Conservation (phyloP, 1,140 invertebrate species). For the Sitobion miscanthi region DNA sequence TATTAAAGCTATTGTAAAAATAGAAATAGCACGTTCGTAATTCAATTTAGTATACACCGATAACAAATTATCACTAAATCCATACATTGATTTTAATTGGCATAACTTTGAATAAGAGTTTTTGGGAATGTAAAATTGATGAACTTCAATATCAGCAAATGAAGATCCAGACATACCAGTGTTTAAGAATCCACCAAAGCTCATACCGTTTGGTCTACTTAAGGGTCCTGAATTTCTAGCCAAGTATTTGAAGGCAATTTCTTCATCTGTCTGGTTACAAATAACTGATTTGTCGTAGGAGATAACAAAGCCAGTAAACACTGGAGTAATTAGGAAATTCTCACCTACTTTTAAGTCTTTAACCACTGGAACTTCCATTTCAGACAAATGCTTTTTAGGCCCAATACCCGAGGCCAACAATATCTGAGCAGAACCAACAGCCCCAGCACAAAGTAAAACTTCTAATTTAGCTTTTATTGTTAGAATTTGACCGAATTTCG, state of each 20-base stretch:
- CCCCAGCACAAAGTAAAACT: slow-evolving; percentile 73
- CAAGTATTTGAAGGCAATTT: slow-evolving; percentile 56
- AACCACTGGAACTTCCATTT: slow-evolving; percentile 43
- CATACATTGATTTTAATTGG: not conserved
- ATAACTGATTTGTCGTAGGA: slow-evolving; percentile 61
- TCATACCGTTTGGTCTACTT: slow-evolving; percentile 33
- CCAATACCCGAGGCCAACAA: slow-evolving; percentile 74
- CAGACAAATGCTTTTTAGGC: slow-evolving; percentile 57
- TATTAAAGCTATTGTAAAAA: slow-evolving; percentile 31
- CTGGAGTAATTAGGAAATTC: slow-evolving; percentile 36
- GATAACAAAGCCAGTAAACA: slow-evolving; percentile 61
- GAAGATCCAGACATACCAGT: not conserved
- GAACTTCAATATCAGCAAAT: not conserved
- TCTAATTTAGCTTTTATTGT: slow-evolving; percentile 7
- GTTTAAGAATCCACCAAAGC: slow-evolving; percentile 24
- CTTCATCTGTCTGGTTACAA: not conserved
- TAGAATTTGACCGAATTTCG: slow-evolving; percentile 63
- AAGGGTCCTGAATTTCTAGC: slow-evolving; percentile 42
- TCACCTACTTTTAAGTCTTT: slow-evolving; percentile 53
- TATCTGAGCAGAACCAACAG: slow-evolving; percentile 74
- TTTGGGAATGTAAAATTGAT: slow-evolving; percentile 13
- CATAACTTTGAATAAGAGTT: not conserved
- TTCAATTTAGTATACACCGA: slow-evolving; percentile 19
- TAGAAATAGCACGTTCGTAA: slow-evolving; percentile 20
- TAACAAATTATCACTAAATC: slow-evolving; percentile 32